phyloP scores from a whole-genome alignment of 2,888 invertebrate species.

The Xestia xanthographa region DNA sequence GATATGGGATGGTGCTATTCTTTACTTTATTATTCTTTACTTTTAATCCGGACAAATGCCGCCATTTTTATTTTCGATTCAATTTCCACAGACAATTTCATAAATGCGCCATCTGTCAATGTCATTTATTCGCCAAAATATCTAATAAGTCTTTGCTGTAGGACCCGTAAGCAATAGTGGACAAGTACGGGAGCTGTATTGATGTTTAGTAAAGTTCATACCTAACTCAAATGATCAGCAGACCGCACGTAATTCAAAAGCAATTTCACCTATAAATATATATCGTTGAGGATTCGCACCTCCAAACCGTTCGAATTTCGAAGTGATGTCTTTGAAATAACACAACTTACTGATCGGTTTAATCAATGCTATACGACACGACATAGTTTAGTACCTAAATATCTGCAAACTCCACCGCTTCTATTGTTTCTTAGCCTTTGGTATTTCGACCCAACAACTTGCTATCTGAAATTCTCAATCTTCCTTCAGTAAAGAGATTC shows the following conservation, averaged over 20 bases:
- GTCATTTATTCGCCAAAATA: background rate
- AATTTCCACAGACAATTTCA: background rate
- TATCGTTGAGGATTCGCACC: slow-evolving; percentile 6
- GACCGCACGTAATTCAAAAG: slow-evolving; percentile 9
- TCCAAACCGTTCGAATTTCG: background rate
- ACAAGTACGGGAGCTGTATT: background rate
- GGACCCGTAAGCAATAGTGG: background rate
- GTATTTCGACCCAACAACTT: slow-evolving; percentile 27
- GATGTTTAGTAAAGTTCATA: background rate
- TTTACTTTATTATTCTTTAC: too few relatives aligned
- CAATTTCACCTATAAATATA: slow-evolving; percentile 13
- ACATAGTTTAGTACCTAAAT: slow-evolving; percentile 36
- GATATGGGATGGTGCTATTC: too few relatives aligned
- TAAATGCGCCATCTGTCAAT: background rate
- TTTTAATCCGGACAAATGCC: background rate
- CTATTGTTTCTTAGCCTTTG: slow-evolving; percentile 17
- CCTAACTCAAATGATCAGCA: background rate
- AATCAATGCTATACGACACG: background rate
- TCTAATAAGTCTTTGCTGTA: background rate
- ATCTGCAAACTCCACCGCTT: background rate
- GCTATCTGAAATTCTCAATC: slow-evolving; percentile 39
- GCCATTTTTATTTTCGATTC: background rate
- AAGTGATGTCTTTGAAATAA: slow-evolving; percentile 1
- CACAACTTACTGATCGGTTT: background rate
- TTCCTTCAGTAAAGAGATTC: slow-evolving; percentile 32